Evolutionary conservation across 1,140 invertebrate species (phyloP).

Genomic region (Drosophila asahinai): DNA sequence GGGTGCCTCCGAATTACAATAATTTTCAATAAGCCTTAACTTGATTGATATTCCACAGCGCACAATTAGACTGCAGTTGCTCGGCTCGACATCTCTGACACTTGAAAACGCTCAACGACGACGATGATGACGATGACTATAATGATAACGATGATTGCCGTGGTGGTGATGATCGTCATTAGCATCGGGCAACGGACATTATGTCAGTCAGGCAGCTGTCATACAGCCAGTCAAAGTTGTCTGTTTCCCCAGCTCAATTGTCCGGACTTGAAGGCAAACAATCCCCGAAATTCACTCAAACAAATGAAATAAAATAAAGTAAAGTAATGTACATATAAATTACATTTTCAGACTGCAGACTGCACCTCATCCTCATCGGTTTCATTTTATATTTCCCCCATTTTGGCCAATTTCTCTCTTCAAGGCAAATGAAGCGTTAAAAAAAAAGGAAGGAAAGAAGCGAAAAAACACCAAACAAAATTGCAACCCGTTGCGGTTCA

Average conservation of each 20-base stretch:
- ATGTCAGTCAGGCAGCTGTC: conserved; percentile 80
- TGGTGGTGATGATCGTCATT: conserved; percentile 56
- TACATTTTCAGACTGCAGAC: conserved; percentile 28
- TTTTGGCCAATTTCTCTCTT: conserved; percentile 66
- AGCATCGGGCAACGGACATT: conserved; percentile 67
- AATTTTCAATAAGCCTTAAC: conserved; percentile 61
- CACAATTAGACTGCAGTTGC: conserved; percentile 46
- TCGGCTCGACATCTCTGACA: conserved; percentile 46
- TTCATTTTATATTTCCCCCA: neutral
- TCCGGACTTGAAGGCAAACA: conserved; percentile 62
- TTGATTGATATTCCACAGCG: conserved; percentile 44
- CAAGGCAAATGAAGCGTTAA: conserved; percentile 78
- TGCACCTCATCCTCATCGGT: conserved; percentile 37
- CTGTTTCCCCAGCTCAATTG: conserved; percentile 46
- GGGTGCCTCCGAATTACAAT: conserved; percentile 61
- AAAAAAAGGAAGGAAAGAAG: conserved; percentile 21
- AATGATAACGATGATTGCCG: conserved; percentile 44
- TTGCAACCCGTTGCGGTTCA: conserved; percentile 78
- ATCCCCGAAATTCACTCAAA: conserved; percentile 49
- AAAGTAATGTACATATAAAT: conserved; percentile 51
- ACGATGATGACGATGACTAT: conserved; percentile 41
- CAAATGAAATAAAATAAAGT: conserved; percentile 42
- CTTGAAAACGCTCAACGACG: conserved; percentile 43
- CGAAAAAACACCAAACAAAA: conserved; percentile 47
- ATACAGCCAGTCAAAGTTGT: conserved; percentile 49